Evolutionary conservation across 2,888 invertebrate genomes (phyloP).

Genomic region (Chrysolina oricalcia): DNA sequence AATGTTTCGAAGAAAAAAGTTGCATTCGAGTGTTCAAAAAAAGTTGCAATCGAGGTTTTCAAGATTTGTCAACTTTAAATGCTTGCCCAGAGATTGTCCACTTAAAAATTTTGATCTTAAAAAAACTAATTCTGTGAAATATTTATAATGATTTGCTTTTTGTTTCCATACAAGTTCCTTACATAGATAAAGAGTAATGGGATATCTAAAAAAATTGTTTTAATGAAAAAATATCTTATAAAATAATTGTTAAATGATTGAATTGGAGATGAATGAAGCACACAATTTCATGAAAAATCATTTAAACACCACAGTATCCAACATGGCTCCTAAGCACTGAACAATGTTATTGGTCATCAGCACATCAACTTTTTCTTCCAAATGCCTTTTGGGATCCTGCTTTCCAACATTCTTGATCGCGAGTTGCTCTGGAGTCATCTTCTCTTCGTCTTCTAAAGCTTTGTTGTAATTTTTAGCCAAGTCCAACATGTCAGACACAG

Average conservation of each 20-base stretch:
- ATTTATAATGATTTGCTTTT: background rate
- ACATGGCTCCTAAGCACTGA: conserved; percentile 97
- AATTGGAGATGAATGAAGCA: conserved; percentile 26
- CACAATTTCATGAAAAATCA: conserved; percentile 66
- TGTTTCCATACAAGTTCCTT: conserved; percentile 7
- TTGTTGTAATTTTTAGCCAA: conserved; percentile 94
- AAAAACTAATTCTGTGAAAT: background rate
- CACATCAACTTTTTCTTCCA: conserved; percentile 98
- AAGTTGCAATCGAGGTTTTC: too few species aligned
- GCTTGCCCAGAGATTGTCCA: too few species aligned
- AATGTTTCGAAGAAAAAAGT: too few species aligned
- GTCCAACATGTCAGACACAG: conserved; percentile 96
- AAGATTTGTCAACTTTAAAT: too few species aligned
- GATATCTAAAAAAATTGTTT: conserved; percentile 10
- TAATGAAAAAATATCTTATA: conserved; percentile 37
- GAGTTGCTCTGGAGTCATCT: conserved; percentile 99
- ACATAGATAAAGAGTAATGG: background rate
- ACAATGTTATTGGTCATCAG: conserved; percentile 98
- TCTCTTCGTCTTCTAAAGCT: conserved; percentile 98
- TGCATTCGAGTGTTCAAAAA: too few species aligned
- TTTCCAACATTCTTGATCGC: conserved; percentile 99
- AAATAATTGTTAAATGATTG: conserved; percentile 24
- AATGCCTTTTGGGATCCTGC: conserved; percentile 98
- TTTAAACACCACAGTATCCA: conserved; percentile 94
- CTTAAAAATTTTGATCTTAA: background rate